A percentile compares a stretch with the other conserved stretches of the same genome.
Conservation (phyloP, 2,113 vertebrate genomes). For the Crypturellus undulatus region DNA sequence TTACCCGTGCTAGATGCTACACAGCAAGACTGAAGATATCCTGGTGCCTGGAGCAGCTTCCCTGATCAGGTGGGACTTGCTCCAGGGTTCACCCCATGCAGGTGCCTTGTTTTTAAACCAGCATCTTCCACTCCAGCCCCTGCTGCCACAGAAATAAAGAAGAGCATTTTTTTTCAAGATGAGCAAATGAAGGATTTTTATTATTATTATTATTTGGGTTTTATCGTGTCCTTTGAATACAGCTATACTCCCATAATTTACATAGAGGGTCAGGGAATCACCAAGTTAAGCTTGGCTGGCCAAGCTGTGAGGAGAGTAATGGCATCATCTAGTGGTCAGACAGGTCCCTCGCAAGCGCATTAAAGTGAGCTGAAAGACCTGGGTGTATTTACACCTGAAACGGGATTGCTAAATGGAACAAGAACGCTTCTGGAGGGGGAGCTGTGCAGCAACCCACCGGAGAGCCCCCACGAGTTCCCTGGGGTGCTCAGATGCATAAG, state of each 20-base stretch:
- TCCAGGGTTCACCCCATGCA: background rate
- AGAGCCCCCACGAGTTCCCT: background rate
- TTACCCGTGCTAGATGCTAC: background rate
- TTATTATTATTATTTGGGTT: background rate
- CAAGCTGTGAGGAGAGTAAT: background rate
- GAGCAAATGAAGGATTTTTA: background rate
- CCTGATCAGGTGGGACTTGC: background rate
- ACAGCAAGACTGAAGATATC: background rate
- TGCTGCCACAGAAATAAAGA: background rate
- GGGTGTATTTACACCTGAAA: rapidly evolving
- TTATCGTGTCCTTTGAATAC: background rate
- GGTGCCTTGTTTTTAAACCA: background rate
- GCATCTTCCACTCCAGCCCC: background rate
- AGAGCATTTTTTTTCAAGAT: background rate
- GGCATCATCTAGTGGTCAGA: constrained; percentile 47
- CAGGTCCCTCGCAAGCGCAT: rapidly evolving
- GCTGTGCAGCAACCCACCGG: background rate
- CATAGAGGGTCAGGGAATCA: rapidly evolving
- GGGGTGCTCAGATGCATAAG: background rate
- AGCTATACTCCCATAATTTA: background rate
- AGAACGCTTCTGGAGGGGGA: background rate
- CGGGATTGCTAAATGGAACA: background rate
- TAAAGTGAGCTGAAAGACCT: background rate
- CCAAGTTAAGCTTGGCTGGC: background rate
- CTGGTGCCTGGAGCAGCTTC: background rate